phyloP scores from a whole-genome alignment of 2,888 invertebrate species.

The Clivina fossor region DNA sequence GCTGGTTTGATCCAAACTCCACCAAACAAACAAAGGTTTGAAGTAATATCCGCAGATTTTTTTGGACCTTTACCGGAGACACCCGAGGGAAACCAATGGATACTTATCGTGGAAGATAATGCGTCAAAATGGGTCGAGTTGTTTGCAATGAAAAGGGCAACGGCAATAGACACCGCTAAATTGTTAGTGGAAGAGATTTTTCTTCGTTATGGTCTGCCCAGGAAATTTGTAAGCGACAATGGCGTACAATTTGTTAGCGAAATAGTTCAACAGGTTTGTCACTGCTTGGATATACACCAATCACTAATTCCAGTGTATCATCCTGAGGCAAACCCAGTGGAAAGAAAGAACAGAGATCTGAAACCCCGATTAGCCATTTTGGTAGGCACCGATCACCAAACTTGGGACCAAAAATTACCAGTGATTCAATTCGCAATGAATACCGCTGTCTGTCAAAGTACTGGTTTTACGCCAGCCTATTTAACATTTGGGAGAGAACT shows the following conservation, averaged over 20 bases:
- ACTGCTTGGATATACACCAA: conserved; percentile 38
- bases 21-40: neutral
- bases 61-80: neutral
- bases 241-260: conserved; percentile 37
- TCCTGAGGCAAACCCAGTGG: conserved; percentile 43
- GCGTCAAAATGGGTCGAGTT: too few species aligned
- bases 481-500: conserved; percentile 5
- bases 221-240: neutral
- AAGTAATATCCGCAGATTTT: neutral
- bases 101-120: neutral
- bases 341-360: conserved; percentile 39
- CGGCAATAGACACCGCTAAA: neutral
- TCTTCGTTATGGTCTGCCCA: too few species aligned
- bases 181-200: neutral
- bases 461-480: conserved; percentile 15
- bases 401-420: conserved; percentile 36
- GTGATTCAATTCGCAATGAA: conserved; percentile 31
- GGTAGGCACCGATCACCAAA: conserved; percentile 27
- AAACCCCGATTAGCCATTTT: conserved; percentile 32
- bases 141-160: too few species aligned
- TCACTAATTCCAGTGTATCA: conserved; percentile 40
- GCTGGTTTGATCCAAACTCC: too few species aligned
- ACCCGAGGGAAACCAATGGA: neutral
- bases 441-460: conserved; percentile 31
- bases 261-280: conserved; percentile 38